Evolutionary conservation across 2,888 invertebrate species (phyloP), one percentile per base, ranked within the genome.

Genomic region (Drosophila subsilvestris): DNA sequence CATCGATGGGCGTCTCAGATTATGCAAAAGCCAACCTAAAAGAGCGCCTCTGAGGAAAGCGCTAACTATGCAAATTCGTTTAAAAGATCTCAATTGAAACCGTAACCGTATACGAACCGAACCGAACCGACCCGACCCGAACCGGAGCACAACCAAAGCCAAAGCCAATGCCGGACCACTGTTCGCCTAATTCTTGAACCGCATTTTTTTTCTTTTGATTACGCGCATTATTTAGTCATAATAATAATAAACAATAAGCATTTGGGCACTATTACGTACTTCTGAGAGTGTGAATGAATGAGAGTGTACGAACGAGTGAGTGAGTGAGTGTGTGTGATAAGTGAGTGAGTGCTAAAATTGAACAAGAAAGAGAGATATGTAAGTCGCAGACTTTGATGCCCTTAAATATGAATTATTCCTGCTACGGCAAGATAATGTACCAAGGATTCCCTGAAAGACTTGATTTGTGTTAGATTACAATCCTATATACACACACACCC

Each of bases 261-360:
- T 37, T 37, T 51, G 65, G 73, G 61, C 73, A 81, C 72, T 80
- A 88, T 84, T 84, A 88, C 88, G 88, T 83, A 72, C n/a, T 7
- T n/a, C 7, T 7, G 14, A 37, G 37, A 37, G 37, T n/a, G n/a
- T 37, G 37, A 37, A 37, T 84, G 59, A 53, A 59, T 56, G 68
- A 50, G 47, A 27, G 48, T 68, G 58, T 66, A 44, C 59, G 65
- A 44, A 53, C 54, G 44, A 54, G 56, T 48, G 32, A 32, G 32
- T 29, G 27, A 29, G 66, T 66, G 48, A 58, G 63, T 44, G 57
- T 32, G 32, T 14, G 58, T 66, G 49, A 50, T 80, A 55, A 51
- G 48, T 56, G 66, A 49, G 27, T 56, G 45, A 25, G 51, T 67
- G 74, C 73, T 55, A 65, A 6, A 37, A n/a, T 12, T 32, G 5